A percentile compares a stretch with the other conserved stretches of the same genome.
Evolutionary conservation across 2,888 invertebrate genomes (phyloP).

Genomic region (Lacanobia oleracea): DNA sequence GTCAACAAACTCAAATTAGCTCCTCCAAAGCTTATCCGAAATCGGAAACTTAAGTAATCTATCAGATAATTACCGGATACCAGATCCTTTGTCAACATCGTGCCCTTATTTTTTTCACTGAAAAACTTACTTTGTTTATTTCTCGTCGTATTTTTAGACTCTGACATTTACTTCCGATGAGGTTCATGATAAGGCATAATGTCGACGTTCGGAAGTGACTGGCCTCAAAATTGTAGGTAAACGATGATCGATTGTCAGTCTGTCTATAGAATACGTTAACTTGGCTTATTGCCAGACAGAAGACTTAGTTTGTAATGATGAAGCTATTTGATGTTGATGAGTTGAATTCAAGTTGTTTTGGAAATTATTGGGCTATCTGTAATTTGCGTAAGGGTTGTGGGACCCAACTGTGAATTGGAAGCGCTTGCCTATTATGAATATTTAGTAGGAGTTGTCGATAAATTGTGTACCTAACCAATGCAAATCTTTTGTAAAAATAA

Average conservation of each 20-base stretch:
- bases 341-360: neutral
- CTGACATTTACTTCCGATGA: constrained; percentile 58
- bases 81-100: constrained; percentile 36
- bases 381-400: too few species aligned
- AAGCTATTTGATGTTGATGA: neutral
- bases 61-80: constrained; percentile 46
- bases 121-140: constrained; percentile 51
- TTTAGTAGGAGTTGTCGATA: too few species aligned
- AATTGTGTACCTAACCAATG: too few species aligned
- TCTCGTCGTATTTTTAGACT: constrained; percentile 54
- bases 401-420: too few species aligned
- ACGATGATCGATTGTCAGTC: constrained; percentile 56
- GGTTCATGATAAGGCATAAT: constrained; percentile 59
- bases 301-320: constrained; percentile 5
- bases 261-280: constrained; percentile 14
- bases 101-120: constrained; percentile 42
- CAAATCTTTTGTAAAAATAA: too few species aligned
- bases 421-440: too few species aligned
- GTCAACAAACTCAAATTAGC: constrained; percentile 29
- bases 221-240: constrained; percentile 51
- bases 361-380: neutral
- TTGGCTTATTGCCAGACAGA: constrained; percentile 45
- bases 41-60: constrained; percentile 36
- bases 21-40: constrained; percentile 16
- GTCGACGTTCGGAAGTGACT: constrained; percentile 52